Evolutionary conservation across 2,797 vertebrate species (phyloP).

Genomic region (Trachurus trachurus): DNA sequence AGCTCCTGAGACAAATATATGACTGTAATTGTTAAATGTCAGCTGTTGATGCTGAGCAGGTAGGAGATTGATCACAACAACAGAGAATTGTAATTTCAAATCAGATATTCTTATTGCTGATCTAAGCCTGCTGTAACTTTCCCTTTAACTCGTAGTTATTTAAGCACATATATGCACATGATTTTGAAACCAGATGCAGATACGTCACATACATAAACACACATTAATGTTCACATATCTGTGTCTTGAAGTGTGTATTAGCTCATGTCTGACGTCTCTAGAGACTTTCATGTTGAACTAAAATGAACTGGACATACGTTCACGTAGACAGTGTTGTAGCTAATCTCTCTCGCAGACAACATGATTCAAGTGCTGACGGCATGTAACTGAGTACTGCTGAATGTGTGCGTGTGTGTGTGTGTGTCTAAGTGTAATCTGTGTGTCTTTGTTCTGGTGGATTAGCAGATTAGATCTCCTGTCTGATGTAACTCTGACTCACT

Average conservation of each 20-base stretch:
- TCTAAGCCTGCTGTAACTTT: too few relatives aligned
- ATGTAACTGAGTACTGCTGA: constrained; percentile 44
- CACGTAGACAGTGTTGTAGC: constrained; percentile 32
- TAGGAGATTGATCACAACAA: too few relatives aligned
- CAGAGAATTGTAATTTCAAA: too few relatives aligned
- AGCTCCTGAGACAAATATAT: too few relatives aligned
- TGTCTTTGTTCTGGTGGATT: constrained; percentile 70
- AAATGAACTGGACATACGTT: constrained; percentile 22
- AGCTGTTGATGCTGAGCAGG: too few relatives aligned
- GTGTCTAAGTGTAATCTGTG: constrained; percentile 48
- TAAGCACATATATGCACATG: too few relatives aligned
- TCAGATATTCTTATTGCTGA: too few relatives aligned
- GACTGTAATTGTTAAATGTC: too few relatives aligned
- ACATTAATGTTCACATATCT: neutral
- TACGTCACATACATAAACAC: too few relatives aligned
- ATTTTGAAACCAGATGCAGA: too few relatives aligned
- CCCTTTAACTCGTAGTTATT: too few relatives aligned
- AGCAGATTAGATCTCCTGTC: constrained; percentile 66
- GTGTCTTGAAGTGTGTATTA: neutral
- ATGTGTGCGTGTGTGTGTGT: constrained; percentile 20
- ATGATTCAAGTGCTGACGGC: constrained; percentile 62
- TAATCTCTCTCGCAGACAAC: constrained; percentile 73
- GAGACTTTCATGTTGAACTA: neutral
- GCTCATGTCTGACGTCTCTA: neutral
- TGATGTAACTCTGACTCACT: constrained; percentile 69